These are phyloP conservation scores for Myotis findleyi DNA, from an alignment of 2,797 vertebrate genomes.

Conservation along the genomic window DNA sequence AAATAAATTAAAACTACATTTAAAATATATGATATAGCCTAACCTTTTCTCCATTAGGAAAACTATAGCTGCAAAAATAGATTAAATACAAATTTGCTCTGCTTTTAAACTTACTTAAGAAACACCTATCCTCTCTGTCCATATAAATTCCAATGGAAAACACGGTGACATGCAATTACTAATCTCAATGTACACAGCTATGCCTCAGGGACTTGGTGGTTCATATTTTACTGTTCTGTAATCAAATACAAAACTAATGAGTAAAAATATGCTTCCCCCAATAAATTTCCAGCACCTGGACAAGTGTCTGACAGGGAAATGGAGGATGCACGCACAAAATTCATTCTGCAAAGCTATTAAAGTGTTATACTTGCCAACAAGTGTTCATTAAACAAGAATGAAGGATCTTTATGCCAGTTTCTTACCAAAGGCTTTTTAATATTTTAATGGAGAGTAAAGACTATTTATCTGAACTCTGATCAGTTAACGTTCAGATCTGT, in stretches of 20 bases:
- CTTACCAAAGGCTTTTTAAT: conserved; percentile 91
- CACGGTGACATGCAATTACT: conserved; percentile 90
- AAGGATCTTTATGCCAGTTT: conserved; percentile 90
- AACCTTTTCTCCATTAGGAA: conserved; percentile 89
- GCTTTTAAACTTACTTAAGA: conserved; percentile 91
- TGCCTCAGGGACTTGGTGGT: conserved; percentile 89
- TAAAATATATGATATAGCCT: conserved; percentile 88
- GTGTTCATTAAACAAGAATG: conserved; percentile 92
- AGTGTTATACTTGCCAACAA: conserved; percentile 92
- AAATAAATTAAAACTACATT: conserved; percentile 87
- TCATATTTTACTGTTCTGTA: conserved; percentile 92
- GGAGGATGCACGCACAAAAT: conserved; percentile 89
- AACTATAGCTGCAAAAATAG: conserved; percentile 87
- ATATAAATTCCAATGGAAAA: conserved; percentile 91
- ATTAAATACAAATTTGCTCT: conserved; percentile 91
- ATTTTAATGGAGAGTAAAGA: conserved; percentile 92
- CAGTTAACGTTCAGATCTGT: conserved; percentile 91
- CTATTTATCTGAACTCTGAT: conserved; percentile 93
- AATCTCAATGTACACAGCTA: conserved; percentile 90
- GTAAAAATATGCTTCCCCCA: conserved; percentile 92
- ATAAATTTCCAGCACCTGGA: conserved; percentile 92
- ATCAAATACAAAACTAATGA: conserved; percentile 93
- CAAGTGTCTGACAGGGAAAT: conserved; percentile 91
- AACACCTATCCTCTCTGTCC: conserved; percentile 90
- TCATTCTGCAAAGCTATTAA: conserved; percentile 91